These are phyloP conservation scores for Grallaria varia DNA, from an alignment of 2,113 vertebrate genomes.

Conservation along the genomic window DNA sequence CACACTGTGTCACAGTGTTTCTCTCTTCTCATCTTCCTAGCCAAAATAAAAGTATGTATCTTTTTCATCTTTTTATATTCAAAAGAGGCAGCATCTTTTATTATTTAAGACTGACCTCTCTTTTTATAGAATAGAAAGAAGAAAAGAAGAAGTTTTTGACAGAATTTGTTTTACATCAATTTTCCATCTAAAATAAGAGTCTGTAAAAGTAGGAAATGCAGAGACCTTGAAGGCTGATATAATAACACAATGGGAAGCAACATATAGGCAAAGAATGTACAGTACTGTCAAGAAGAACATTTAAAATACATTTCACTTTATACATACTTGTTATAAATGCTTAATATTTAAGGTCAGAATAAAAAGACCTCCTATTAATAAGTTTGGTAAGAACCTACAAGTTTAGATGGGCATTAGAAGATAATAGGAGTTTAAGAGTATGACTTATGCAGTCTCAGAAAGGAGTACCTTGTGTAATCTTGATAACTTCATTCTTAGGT, in stretches of 20 bases:
- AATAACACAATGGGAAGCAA: background rate
- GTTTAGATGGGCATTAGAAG: background rate
- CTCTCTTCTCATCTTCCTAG: background rate
- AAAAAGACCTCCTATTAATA: background rate
- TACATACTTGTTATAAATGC: background rate
- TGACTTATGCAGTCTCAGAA: background rate
- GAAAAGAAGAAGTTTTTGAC: background rate
- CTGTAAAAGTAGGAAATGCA: background rate
- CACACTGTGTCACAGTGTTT: too few relatives aligned
- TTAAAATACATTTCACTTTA: background rate
- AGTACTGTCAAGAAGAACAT: background rate
- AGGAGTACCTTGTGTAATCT: background rate
- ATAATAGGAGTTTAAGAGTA: background rate
- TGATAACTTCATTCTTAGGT: background rate
- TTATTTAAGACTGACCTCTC: background rate
- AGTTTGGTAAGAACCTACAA: background rate
- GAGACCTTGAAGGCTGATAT: background rate
- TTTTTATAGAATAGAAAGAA: background rate
- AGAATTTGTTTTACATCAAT: background rate
- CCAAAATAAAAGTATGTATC: background rate
- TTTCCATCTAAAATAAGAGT: background rate
- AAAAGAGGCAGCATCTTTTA: background rate
- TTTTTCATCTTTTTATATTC: background rate
- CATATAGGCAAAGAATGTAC: background rate
- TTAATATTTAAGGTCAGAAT: background rate